Evolutionary conservation across 2,797 vertebrate species (phyloP), one percentile per base, ranked within the genome.

Genomic region (Aplochiton taeniatus): DNA sequence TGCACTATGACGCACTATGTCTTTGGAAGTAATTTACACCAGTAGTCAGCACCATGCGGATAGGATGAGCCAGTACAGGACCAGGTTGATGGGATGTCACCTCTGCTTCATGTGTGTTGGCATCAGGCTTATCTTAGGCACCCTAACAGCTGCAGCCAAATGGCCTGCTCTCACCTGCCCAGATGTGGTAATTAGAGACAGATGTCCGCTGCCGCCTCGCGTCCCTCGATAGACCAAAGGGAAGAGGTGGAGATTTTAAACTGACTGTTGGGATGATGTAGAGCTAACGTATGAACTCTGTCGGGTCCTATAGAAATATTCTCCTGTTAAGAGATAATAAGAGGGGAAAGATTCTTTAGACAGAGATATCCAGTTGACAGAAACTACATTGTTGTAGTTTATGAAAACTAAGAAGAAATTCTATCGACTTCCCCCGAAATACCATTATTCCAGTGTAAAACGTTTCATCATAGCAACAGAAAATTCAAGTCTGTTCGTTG

Each of bases 111-210:
- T 61, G 60, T 51, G 63, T 51, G 59, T 63, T 72, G 86, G 86
- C 84, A 61, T 19, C 48, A 43, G 55, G 80, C 82, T 79, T 81
- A 55, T 60, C 46, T 74, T 12, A 66, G 72, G 65, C 74, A 70
- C 71, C 75, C 55, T 69, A 86, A 69, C 77, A 80, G 81, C 59
- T 61, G 58, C 67, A 13, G 16, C 41, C 42, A 42, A 43, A 43
- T 31, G 31, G 31, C 31, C 31, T 31, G 31, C 8, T 17, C 59
- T 45, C 53, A 16, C 46, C 53, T 42, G 4, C 44, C 79, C 88
- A 91, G 88, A 90, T 90, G 89, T 79, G 77, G 59, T 45, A 60
- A 88, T 81, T 88, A 81, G 81, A 86, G 85, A 83, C 80, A 82
- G 87, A 86, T 75, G 80, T 86, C 69, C 72, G 70, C 31, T 70